Percentiles rank a stretch among this genome's conserved stretches.
These are phyloP conservation scores for Haliclona indistincta DNA, from an alignment of 37 sponge, comb jelly and placozoan species.

Conservation along the genomic window DNA sequence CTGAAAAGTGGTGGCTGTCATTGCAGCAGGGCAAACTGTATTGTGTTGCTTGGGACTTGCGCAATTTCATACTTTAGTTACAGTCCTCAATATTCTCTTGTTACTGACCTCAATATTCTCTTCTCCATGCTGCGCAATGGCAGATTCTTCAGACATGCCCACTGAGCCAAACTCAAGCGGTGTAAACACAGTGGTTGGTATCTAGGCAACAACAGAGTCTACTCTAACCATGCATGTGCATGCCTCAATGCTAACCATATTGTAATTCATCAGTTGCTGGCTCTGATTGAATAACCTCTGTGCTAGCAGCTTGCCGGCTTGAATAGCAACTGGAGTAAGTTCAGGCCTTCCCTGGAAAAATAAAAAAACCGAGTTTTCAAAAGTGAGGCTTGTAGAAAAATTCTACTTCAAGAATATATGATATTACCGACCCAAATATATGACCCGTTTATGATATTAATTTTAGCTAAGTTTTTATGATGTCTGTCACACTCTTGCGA, in stretches of 20 bases:
- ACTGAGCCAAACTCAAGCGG: conserved; percentile 85
- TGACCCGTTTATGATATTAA: too few species aligned
- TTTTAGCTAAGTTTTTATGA: too few species aligned
- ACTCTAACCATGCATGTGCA: background rate
- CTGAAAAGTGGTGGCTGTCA: too few species aligned
- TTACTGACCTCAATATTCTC: conserved; percentile 69
- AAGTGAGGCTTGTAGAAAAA: background rate
- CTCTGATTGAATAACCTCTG: conserved; percentile 59
- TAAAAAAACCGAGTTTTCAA: background rate
- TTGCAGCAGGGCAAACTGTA: too few species aligned
- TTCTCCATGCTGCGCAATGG: conserved; percentile 64
- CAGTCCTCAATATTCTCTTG: background rate
- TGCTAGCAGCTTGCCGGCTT: conserved; percentile 85
- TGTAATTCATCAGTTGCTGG: conserved; percentile 48
- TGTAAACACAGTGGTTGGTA: conserved; percentile 93
- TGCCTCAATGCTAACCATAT: conserved; percentile 20
- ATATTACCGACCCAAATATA: too few species aligned
- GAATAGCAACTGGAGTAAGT: conserved; percentile 88
- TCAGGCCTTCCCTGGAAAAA: conserved; percentile 70
- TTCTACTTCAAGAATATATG: too few species aligned
- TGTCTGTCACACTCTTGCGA: background rate
- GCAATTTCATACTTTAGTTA: background rate
- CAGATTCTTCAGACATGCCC: conserved; percentile 77
- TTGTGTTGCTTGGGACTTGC: too few species aligned
- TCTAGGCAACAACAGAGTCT: conserved; percentile 11